Conservation (phyloP, 2,113 vertebrate genomes). For the Aspidoscelis tigris region DNA sequence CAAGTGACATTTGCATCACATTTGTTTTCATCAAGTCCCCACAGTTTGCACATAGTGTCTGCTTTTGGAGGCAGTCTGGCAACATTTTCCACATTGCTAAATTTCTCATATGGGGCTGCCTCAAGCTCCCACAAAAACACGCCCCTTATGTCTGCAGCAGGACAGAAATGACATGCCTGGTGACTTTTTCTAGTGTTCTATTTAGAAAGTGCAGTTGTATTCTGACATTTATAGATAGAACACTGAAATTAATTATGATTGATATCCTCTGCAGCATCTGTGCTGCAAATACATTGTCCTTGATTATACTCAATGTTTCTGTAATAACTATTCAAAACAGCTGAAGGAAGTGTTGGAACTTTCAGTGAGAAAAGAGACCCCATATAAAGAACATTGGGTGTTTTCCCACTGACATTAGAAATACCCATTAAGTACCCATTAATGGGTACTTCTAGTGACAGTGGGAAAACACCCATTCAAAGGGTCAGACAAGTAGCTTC, state of each 20-base stretch:
- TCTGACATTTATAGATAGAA: neutral
- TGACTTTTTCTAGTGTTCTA: neutral
- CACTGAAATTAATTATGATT: neutral
- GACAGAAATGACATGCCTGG: neutral
- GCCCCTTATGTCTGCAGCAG: neutral
- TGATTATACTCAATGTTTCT: neutral
- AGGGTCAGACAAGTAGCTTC: neutral
- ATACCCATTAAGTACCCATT: too few relatives aligned
- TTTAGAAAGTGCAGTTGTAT: neutral
- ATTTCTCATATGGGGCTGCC: too few relatives aligned
- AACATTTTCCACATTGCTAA: too few relatives aligned
- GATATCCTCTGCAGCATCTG: neutral
- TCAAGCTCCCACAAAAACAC: too few relatives aligned
- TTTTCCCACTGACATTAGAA: too few relatives aligned
- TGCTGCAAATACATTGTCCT: neutral
- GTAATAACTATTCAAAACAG: neutral
- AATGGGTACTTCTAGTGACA: too few relatives aligned
- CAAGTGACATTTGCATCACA: too few relatives aligned
- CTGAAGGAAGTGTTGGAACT: neutral
- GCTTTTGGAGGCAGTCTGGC: too few relatives aligned
- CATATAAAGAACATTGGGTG: neutral
- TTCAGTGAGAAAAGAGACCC: neutral
- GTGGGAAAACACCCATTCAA: neutral
- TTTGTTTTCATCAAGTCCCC: too few relatives aligned
- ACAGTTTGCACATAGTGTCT: too few relatives aligned